phyloP scores from a whole-genome alignment of 2,888 invertebrate species.

The Nysson spinosus region DNA sequence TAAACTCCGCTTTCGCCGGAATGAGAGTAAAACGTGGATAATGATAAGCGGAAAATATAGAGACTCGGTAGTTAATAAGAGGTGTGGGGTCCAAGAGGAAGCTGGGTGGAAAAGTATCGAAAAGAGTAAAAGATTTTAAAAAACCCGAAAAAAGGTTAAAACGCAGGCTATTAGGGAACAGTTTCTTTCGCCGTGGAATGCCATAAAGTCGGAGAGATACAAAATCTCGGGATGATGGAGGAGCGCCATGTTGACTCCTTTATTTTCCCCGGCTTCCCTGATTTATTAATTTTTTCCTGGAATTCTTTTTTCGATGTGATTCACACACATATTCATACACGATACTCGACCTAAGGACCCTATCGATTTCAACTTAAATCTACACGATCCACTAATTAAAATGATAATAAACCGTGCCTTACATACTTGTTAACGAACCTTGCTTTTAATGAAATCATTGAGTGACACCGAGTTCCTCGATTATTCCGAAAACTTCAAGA shows the following conservation, averaged over 20 bases:
- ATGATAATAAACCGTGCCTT: conserved; percentile 56
- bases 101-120: neutral
- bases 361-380: conserved; percentile 53
- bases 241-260: conserved; percentile 41
- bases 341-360: conserved; percentile 20
- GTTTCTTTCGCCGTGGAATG: conserved; percentile 47
- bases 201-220: conserved; percentile 48
- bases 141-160: conserved; percentile 6
- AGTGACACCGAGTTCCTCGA: conserved; percentile 34
- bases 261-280: conserved; percentile 22
- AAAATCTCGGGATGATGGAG: conserved; percentile 43
- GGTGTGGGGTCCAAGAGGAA: neutral
- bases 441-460: conserved; percentile 40
- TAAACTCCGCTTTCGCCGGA: neutral
- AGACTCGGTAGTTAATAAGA: conserved; percentile 30
- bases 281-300: conserved; percentile 63
- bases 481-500: too few relatives aligned
- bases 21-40: conserved; percentile 1
- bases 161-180: conserved; percentile 48
- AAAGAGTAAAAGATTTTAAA: neutral
- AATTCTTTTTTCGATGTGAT: conserved; percentile 21
- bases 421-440: conserved; percentile 50
- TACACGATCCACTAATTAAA: conserved; percentile 60
- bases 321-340: conserved; percentile 1
- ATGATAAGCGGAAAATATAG: neutral